Evolutionary conservation across 2,888 invertebrate genomes (phyloP), one percentile per base, ranked within the genome.

Genomic region (Chaetogeoica ovagalla): DNA sequence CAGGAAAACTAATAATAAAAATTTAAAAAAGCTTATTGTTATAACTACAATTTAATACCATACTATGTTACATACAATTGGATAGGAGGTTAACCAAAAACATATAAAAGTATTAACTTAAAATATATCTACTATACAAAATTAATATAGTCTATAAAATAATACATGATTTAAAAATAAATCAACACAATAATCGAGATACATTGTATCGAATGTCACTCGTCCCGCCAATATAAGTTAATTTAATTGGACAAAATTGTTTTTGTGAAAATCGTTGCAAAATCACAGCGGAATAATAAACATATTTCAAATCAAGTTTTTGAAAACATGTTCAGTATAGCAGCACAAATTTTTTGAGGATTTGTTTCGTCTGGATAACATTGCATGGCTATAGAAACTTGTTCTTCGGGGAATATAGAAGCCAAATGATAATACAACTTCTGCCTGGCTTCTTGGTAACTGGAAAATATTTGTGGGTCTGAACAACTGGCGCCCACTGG

Each of bases 341-440:
- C 91, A 59, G 94, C 93, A 87, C 96, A 96, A 86, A 97, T 94
- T 84, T 91, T 92, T 86, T 96, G 94, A 15, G 96, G 92, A 87
- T 96, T 93, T 39, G 92, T 94, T 86, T 96, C 96, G 71, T 94
- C 93, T 0, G 97, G 97, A 87, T 94, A 92, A 83, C 93, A 88
- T 82, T 92, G 91, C 94, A 98, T 94, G 0, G 94, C 96, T 74
- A 92, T 91, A 74, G 91, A 90, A n/a, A 97, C 97, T 85, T 95
- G 93, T 83, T 93, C 92, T 85, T 94, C 94, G 0, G 96, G 95
- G 87, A 98, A 98, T 81, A 97, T 91, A 76, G 93, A 93, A n/a
- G 94, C 91, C 83, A 98, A 88, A 86, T 96, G 95, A 87, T 92
- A 96, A 86, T 94, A 95, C 85, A 96, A 88, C 83, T 91, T 90